Conservation (phyloP, 2,888 invertebrate genomes). For the Oligia fasciuncula region DNA sequence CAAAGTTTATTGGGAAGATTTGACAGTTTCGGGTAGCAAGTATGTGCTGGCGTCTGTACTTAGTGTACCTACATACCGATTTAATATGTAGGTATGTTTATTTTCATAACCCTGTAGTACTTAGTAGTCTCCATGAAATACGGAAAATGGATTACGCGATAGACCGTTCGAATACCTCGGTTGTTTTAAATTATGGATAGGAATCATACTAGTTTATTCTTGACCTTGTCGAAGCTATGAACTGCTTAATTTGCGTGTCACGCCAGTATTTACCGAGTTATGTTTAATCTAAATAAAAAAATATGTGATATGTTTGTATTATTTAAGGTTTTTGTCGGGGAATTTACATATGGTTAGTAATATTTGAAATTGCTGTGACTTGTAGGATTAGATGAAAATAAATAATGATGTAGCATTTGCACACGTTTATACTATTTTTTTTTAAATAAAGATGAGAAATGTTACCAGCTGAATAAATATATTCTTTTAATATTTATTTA, state of each 20-base stretch:
- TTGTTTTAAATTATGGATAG: constrained; percentile 38
- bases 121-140: neutral
- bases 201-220: constrained; percentile 47
- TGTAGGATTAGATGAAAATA: neutral
- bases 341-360: constrained; percentile 26
- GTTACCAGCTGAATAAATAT: neutral
- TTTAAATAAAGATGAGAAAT: neutral
- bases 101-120: neutral
- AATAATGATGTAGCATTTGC: neutral
- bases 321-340: neutral
- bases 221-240: constrained; percentile 53
- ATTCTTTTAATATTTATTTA: neutral
- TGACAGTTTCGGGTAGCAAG: no score
- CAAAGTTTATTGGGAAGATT: no score
- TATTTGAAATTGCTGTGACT: constrained; percentile 20
- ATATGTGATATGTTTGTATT: constrained; percentile 15
- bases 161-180: constrained; percentile 28
- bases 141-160: constrained; percentile 26
- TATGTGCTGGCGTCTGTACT: no score
- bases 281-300: constrained; percentile 52
- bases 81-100: neutral
- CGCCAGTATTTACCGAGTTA: constrained; percentile 50
- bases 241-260: constrained; percentile 54
- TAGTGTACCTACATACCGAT: neutral
- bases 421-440: neutral